Evolutionary conservation across 2,113 vertebrate species (phyloP).

Genomic region (Alaudala cheleensis): DNA sequence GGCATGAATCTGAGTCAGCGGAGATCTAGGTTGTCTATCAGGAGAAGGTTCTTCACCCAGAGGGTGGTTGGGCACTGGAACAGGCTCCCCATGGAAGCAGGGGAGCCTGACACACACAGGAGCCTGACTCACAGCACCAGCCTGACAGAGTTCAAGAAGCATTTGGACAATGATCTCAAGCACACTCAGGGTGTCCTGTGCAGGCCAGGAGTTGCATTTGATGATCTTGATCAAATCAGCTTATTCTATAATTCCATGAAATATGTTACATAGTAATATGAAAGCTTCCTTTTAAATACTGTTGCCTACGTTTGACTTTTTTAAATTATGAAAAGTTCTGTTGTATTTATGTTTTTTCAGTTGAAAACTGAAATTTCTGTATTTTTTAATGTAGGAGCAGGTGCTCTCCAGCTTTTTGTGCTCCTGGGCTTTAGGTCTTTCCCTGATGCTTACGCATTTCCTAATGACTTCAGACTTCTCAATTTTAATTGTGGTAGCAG

Average conservation of each 20-base stretch:
- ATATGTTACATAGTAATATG: not conserved
- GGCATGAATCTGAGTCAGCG: not conserved
- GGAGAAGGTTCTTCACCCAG: not conserved
- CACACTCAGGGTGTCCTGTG: not conserved
- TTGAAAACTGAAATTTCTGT: not conserved
- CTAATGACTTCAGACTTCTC: not conserved
- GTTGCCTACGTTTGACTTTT: not conserved
- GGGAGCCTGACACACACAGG: too few species aligned
- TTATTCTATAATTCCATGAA: not conserved
- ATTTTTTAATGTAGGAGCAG: not conserved
- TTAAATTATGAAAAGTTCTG: not conserved
- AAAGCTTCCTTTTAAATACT: not conserved
- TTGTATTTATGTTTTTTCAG: not conserved
- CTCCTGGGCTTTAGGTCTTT: not conserved
- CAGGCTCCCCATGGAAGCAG: not conserved
- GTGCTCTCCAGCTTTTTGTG: not conserved
- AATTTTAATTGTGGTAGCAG: not conserved
- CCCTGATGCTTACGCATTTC: not conserved
- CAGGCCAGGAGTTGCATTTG: not conserved
- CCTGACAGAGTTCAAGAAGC: not conserved
- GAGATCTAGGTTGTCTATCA: not conserved
- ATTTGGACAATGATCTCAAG: not conserved
- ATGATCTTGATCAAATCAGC: not conserved
- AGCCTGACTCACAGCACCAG: not conserved
- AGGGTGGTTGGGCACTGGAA: accelerated